These are phyloP conservation scores for Hydrolagus colliei DNA, from an alignment of 2,797 vertebrate species.

Conservation along the genomic window DNA sequence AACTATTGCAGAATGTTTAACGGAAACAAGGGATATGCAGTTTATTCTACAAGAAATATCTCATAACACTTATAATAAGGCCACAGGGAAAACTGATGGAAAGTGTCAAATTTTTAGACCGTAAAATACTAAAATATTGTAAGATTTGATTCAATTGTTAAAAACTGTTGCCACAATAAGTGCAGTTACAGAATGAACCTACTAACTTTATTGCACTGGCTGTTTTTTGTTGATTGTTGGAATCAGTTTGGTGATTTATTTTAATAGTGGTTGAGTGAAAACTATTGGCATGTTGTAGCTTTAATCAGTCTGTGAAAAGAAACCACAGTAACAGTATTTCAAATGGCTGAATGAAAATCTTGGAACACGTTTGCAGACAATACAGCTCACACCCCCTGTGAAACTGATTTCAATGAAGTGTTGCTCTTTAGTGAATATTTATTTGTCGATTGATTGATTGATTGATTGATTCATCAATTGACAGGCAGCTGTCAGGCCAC, in stretches of 20 bases:
- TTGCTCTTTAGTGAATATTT: not conserved
- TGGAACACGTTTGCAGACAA: not conserved
- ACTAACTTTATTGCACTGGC: not conserved
- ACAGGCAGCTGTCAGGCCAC: not conserved
- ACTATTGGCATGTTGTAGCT: not conserved
- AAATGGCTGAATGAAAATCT: conserved; percentile 1
- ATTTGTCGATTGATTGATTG: not conserved
- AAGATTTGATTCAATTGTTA: not conserved
- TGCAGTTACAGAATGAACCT: not conserved
- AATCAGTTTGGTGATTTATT: not conserved
- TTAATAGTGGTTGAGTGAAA: not conserved
- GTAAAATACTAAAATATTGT: not conserved
- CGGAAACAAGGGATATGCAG: not conserved
- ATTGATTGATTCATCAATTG: not conserved
- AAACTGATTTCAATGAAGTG: not conserved
- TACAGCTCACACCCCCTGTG: not conserved
- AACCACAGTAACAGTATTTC: not conserved
- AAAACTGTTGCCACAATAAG: not conserved
- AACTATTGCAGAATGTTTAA: not conserved
- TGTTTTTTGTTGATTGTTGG: not conserved
- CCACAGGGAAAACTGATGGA: not conserved
- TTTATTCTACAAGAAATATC: not conserved
- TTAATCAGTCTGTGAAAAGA: not conserved
- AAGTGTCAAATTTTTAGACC: not conserved
- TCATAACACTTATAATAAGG: not conserved